A percentile compares a stretch with the other conserved stretches of the same genome.
These are phyloP conservation scores for Thunnus thynnus DNA, from an alignment of 2,113 vertebrate species.

Conservation along the genomic window DNA sequence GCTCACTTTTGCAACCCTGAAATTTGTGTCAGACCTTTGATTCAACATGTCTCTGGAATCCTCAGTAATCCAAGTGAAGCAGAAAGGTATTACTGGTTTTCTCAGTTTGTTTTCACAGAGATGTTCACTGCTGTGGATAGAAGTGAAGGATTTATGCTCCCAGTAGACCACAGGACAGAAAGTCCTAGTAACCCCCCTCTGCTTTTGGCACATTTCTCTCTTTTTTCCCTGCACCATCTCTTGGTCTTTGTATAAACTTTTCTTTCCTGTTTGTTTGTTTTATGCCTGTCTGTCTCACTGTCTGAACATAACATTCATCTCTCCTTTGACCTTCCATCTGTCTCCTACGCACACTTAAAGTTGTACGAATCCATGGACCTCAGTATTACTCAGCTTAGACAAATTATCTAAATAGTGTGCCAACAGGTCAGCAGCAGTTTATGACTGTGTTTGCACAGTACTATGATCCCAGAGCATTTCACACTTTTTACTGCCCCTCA, in stretches of 20 bases:
- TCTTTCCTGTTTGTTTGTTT: constrained; percentile 14
- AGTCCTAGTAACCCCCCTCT: constrained; percentile 18
- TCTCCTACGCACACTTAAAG: not conserved
- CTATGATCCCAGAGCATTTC: constrained; percentile 33
- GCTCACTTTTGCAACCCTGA: not conserved
- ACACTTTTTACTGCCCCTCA: constrained; percentile 16
- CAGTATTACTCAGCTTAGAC: not conserved
- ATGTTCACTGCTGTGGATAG: constrained; percentile 24
- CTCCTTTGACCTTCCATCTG: not conserved
- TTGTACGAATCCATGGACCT: not conserved
- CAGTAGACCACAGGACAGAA: constrained; percentile 50
- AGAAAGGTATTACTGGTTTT: constrained; percentile 29
- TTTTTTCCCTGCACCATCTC: constrained; percentile 15
- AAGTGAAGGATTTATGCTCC: constrained; percentile 57
- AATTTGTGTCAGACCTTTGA: not conserved
- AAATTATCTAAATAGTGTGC: not conserved
- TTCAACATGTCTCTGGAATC: not conserved
- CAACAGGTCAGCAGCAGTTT: not conserved
- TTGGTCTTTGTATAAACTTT: constrained; percentile 2
- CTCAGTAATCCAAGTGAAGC: constrained; percentile 8
- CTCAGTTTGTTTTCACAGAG: constrained; percentile 34
- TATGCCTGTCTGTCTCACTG: not conserved
- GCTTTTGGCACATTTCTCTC: constrained; percentile 21
- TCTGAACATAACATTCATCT: not conserved
- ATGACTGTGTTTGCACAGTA: constrained; percentile 38